Conservation (phyloP, 2,113 vertebrate species). For the Anas platyrhynchos region DNA sequence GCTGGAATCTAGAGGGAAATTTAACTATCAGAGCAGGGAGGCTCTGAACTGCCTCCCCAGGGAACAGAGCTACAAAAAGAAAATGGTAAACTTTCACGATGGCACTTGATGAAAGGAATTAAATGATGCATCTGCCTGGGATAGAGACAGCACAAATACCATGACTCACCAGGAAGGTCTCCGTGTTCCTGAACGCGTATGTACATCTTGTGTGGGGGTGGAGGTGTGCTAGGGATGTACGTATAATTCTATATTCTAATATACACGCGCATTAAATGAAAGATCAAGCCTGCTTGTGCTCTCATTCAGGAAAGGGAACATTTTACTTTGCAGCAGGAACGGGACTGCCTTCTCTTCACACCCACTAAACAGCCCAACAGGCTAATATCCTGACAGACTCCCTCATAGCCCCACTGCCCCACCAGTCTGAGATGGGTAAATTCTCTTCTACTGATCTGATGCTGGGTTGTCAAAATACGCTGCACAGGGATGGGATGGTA, state of each 20-base stretch:
- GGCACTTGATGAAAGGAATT: conserved; percentile 16
- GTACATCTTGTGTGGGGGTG: not conserved
- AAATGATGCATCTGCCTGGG: conserved; percentile 1
- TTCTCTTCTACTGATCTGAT: not conserved
- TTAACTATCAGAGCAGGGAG: not conserved
- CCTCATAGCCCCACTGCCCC: not conserved
- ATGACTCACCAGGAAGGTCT: conserved; percentile 19
- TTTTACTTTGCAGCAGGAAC: not conserved
- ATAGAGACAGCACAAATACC: not conserved
- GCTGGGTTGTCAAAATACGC: not conserved
- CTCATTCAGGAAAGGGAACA: not conserved
- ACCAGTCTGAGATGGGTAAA: not conserved
- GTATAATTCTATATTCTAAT: not conserved
- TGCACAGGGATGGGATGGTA: not conserved
- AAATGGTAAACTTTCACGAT: not conserved
- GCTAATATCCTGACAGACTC: not conserved
- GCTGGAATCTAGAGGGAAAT: not conserved
- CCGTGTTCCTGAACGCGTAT: not conserved
- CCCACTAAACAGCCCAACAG: not conserved
- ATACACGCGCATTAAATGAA: not conserved
- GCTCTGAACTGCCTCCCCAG: not conserved
- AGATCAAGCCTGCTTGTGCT: not conserved
- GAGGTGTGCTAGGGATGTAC: not conserved
- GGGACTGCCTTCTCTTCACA: not conserved
- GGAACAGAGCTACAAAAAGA: not conserved